These are phyloP conservation scores for Drosophila gunungcola DNA, from an alignment of 1,140 invertebrate genomes.

Conservation along the genomic window DNA sequence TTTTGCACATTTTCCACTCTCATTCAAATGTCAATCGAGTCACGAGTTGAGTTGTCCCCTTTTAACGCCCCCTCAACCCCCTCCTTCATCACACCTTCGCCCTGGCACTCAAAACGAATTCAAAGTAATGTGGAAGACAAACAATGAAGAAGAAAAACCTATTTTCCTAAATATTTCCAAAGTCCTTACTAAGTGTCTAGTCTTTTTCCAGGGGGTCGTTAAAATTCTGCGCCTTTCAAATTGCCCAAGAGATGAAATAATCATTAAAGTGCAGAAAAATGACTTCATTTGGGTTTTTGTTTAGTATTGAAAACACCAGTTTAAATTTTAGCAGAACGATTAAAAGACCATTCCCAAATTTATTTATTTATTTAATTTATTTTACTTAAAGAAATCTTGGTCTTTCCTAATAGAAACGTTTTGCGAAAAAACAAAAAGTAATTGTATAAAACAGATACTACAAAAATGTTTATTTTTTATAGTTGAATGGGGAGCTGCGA, in stretches of 20 bases:
- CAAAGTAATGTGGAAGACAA: slow-evolving; percentile 39
- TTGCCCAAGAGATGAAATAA: not conserved
- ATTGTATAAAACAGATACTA: too few relatives aligned
- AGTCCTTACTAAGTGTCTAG: slow-evolving; percentile 1
- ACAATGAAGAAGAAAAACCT: slow-evolving; percentile 51
- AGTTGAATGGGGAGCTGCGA: too few relatives aligned
- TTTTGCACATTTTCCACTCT: slow-evolving; percentile 73
- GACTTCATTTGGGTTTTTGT: not conserved
- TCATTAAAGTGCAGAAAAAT: slow-evolving; percentile 2
- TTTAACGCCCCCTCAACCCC: slow-evolving; percentile 3
- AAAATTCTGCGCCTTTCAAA: slow-evolving; percentile 6
- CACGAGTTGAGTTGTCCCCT: slow-evolving; percentile 62
- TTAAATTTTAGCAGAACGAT: too few relatives aligned
- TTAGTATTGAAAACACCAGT: not conserved
- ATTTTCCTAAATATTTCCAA: slow-evolving; percentile 62
- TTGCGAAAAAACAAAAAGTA: too few relatives aligned
- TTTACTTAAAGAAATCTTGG: too few relatives aligned
- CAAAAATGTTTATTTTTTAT: too few relatives aligned
- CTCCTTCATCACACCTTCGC: not conserved
- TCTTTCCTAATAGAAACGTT: too few relatives aligned
- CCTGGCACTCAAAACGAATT: slow-evolving; percentile 35
- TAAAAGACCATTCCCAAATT: not conserved
- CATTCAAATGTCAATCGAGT: slow-evolving; percentile 81
- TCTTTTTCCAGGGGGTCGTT: not conserved
- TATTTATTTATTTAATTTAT: too few relatives aligned